phyloP scores from a whole-genome alignment of 1,140 invertebrate species.

The Antheraea pernyi region DNA sequence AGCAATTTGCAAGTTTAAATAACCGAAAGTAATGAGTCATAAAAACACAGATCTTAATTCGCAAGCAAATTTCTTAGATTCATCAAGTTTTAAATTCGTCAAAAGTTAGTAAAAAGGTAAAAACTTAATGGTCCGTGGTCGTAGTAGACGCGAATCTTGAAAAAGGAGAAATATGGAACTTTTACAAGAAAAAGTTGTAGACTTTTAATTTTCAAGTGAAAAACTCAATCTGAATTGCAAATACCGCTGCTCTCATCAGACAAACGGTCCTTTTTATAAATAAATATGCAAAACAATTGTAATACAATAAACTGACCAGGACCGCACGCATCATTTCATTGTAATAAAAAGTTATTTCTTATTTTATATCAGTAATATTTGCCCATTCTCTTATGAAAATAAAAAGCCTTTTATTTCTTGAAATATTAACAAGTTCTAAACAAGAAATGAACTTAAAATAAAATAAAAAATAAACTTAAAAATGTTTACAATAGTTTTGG shows the following conservation, averaged over 20 bases:
- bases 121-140: not conserved
- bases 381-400: too few species aligned
- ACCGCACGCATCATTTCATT: too few species aligned
- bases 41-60: not conserved
- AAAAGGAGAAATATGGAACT: not conserved
- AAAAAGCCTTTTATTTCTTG: too few species aligned
- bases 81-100: not conserved
- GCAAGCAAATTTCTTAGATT: not conserved
- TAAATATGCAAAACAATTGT: not conserved
- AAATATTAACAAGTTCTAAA: too few species aligned
- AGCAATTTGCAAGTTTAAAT: not conserved
- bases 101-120: not conserved
- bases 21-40: not conserved
- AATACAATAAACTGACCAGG: too few species aligned
- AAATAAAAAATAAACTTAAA: too few species aligned
- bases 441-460: too few species aligned
- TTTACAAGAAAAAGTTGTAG: constrained; percentile 3
- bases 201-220: constrained; percentile 1
- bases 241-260: not conserved
- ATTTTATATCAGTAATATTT: too few species aligned
- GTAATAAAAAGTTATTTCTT: too few species aligned
- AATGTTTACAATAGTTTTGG: too few species aligned
- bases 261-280: not conserved
- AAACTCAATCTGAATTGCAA: not conserved
- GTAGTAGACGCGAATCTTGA: not conserved